Conservation (phyloP, 2,888 invertebrate species). For the Drosophila lacicola region DNA sequence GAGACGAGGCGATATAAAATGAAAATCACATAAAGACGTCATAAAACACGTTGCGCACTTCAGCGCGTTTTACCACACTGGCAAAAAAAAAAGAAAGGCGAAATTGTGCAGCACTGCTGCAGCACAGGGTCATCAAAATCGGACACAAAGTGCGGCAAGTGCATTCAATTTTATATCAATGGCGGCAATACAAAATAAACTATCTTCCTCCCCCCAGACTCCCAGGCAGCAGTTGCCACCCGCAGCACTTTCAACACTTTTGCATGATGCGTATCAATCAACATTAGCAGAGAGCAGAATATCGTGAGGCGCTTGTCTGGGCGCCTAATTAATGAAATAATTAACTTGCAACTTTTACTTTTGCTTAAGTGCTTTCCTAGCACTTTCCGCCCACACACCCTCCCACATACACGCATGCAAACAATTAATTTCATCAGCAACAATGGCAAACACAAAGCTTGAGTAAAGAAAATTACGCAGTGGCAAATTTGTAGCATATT, state of each 20-base stretch:
- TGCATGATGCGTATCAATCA: constrained; percentile 69
- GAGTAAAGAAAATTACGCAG: constrained; percentile 40
- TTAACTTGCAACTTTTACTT: constrained; percentile 73
- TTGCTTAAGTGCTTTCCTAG: constrained; percentile 65
- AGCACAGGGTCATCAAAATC: constrained; percentile 17
- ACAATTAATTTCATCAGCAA: constrained; percentile 67
- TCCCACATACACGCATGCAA: constrained; percentile 49
- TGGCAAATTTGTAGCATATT: constrained; percentile 40
- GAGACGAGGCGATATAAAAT: constrained; percentile 44
- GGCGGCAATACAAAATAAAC: constrained; percentile 11
- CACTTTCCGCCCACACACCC: constrained; percentile 42
- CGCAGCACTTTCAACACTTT: constrained; percentile 50
- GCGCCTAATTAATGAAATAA: constrained; percentile 78
- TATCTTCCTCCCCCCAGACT: not conserved
- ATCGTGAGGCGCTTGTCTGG: constrained; percentile 23
- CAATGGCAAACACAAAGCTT: constrained; percentile 29
- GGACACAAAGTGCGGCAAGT: constrained; percentile 9
- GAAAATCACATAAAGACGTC: constrained; percentile 64
- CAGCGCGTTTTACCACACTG: constrained; percentile 48
- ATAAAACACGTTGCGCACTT: constrained; percentile 63
- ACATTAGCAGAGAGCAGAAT: constrained; percentile 45
- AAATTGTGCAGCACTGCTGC: constrained; percentile 6
- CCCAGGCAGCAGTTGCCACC: constrained; percentile 9
- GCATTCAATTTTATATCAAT: constrained; percentile 28
- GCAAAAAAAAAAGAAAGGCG: constrained; percentile 2